Conservation (phyloP, 1,140 invertebrate genomes). For the Apis mellifera region DNA sequence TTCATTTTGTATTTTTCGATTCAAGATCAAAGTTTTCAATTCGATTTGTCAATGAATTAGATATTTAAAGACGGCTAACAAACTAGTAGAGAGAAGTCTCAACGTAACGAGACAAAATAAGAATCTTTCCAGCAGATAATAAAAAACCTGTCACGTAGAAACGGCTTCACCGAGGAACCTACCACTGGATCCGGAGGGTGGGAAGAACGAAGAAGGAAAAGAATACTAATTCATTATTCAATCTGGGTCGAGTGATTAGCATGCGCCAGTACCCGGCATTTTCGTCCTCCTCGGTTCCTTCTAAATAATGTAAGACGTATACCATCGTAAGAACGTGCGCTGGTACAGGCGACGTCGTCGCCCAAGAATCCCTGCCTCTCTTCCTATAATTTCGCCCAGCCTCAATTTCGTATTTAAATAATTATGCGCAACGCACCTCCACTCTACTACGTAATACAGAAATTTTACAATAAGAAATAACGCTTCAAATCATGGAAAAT, state of each 20-base stretch:
- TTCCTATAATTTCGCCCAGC: conserved; percentile 31
- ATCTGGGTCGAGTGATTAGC: conserved; percentile 82
- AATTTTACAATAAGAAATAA: not conserved
- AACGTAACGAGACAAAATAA: conserved; percentile 49
- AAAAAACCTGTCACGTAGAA: conserved; percentile 79
- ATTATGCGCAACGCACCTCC: conserved; percentile 28
- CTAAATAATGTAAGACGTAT: conserved; percentile 79
- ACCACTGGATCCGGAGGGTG: conserved; percentile 58
- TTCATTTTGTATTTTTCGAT: no score
- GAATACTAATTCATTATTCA: conserved; percentile 82
- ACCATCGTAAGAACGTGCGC: conserved; percentile 50
- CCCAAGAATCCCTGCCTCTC: conserved; percentile 24
- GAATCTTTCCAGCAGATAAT: conserved; percentile 61
- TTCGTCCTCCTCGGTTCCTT: conserved; percentile 72
- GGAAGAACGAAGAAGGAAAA: conserved; percentile 72
- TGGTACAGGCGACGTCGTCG: conserved; percentile 43
- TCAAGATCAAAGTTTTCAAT: conserved; percentile 17
- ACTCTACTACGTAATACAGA: not conserved
- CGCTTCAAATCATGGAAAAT: not conserved
- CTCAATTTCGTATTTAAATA: conserved; percentile 43
- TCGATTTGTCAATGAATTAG: conserved; percentile 8
- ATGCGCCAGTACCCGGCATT: conserved; percentile 76
- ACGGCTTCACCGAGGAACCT: conserved; percentile 45
- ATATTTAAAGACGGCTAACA: conserved; percentile 43
- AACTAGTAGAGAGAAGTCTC: conserved; percentile 26